A percentile compares a stretch with the other conserved stretches of the same genome.
Evolutionary conservation across 2,888 invertebrate genomes (phyloP).

Genomic region (Escarpia spicata): DNA sequence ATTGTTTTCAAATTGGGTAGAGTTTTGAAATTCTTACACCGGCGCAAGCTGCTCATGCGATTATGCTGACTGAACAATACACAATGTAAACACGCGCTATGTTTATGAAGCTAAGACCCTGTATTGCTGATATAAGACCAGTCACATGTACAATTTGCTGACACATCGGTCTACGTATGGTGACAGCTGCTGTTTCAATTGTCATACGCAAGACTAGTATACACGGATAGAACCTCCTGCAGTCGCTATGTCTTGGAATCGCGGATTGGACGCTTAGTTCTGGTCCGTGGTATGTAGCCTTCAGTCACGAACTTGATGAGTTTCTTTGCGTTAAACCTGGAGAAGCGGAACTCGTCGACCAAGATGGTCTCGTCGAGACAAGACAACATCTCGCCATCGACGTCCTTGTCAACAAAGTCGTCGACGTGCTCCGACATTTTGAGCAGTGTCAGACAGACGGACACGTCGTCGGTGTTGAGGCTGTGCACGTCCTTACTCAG

Average conservation of each 20-base stretch:
- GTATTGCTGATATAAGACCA: no score
- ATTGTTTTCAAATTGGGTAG: no score
- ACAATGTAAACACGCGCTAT: no score
- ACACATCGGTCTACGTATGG: no score
- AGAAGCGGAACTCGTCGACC: conserved; percentile 37
- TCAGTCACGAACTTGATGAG: conserved; percentile 38
- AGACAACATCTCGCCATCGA: conserved; percentile 38
- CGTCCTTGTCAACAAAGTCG: conserved; percentile 33
- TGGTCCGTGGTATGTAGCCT: background rate
- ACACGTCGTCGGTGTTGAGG: conserved; percentile 31
- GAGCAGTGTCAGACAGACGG: conserved; percentile 38
- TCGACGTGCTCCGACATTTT: conserved; percentile 39
- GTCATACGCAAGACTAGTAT: no score
- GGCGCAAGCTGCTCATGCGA: no score
- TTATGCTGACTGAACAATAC: no score
- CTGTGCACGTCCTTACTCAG: background rate
- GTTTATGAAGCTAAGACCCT: no score
- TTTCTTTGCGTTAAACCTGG: conserved; percentile 42
- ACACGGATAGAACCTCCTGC: no score
- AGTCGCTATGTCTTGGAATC: background rate
- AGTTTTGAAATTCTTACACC: no score
- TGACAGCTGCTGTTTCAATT: no score
- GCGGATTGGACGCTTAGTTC: background rate
- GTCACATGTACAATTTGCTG: no score
- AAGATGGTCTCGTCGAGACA: conserved; percentile 38